Evolutionary conservation across 1,140 invertebrate genomes (phyloP), one percentile per base, ranked within the genome.

Genomic region (Drosophila nasuta): DNA sequence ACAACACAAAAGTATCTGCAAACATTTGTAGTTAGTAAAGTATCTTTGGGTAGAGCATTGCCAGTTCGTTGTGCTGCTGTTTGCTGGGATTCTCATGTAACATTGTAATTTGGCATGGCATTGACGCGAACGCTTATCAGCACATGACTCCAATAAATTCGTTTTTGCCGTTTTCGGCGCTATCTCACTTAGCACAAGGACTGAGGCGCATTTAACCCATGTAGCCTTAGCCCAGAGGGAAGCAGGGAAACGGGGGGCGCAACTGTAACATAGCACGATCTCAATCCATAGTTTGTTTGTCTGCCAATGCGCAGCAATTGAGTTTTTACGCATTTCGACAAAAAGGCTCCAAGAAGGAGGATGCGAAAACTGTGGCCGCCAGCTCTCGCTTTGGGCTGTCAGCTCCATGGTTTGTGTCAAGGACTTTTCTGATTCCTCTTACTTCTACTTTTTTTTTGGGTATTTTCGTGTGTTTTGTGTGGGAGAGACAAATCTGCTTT

Each of bases 101-200:
- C 83, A 77, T 72, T 89, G 77, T 88, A 89, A 85, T 88, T 89
- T 85, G 81, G 77, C 81, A 67, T 89, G 80, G 83, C 74, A 88
- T 88, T 82, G 81, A 83, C 72, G 77, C 48, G 69, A 77, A 56
- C 72, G 82, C 82, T 86, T 86, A 86, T 86, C 82, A 79, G 85
- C 78, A 83, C 86, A 90, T 89, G 85, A 90, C 85, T 90, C 85
- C 78, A 89, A 89, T 89, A 89, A 89, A 89, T 89, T 85, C 78
- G 85, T 65, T 79, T 85, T 69, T 69, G 75, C 77, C 82, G 46
- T 70, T 71, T 63, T 57, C 20, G 38, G 56, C 69, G 64, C 76
- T 85, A 89, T 83, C 85, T 86, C 77, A 79, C 81, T 80, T 80
- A 87, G 46, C 65, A 68, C 56, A 64, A 81, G 56, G 54, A 73